Percentiles rank a stretch among this genome's conserved stretches.
These are phyloP conservation scores for Ichneumoninae sp. DNA, from an alignment of 2,888 invertebrate species.

Conservation along the genomic window DNA sequence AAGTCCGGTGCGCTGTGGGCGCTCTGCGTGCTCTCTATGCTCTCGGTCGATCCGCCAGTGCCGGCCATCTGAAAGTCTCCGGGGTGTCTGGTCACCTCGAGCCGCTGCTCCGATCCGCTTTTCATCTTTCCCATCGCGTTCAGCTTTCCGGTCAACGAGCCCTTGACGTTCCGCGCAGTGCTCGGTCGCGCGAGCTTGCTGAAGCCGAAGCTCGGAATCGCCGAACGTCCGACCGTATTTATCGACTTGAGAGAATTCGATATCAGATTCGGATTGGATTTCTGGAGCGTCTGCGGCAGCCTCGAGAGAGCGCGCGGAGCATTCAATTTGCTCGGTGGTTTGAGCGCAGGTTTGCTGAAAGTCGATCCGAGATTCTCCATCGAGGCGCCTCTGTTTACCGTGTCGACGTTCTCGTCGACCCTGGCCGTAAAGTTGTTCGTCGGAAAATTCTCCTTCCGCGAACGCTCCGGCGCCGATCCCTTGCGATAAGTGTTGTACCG, in stretches of 20 bases:
- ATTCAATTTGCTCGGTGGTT: conserved; percentile 69
- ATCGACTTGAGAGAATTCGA: conserved; percentile 73
- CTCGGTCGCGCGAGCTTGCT: conserved; percentile 77
- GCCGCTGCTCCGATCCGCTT: conserved; percentile 79
- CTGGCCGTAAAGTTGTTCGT: conserved; percentile 29
- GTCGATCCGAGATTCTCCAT: conserved; percentile 68
- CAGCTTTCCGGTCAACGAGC: conserved; percentile 70
- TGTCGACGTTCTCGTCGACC: conserved; percentile 22
- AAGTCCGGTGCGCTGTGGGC: conserved; percentile 82
- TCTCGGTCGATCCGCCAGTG: conserved; percentile 80
- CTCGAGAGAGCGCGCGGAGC: conserved; percentile 75
- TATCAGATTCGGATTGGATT: conserved; percentile 83
- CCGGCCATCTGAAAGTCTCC: conserved; percentile 73
- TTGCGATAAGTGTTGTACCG: conserved; percentile 78
- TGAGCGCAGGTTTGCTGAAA: conserved; percentile 68
- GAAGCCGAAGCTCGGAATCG: conserved; percentile 71
- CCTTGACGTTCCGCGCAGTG: conserved; percentile 73
- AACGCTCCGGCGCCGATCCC: conserved; percentile 58
- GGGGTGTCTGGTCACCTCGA: conserved; percentile 72
- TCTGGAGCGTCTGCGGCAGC: conserved; percentile 80
- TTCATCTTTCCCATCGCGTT: conserved; percentile 75
- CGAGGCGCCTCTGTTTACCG: conserved; percentile 53
- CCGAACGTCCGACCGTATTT: conserved; percentile 55
- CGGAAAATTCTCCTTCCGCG: conserved; percentile 46
- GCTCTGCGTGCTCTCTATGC: conserved; percentile 82